phyloP scores from a whole-genome alignment of 2,113 vertebrate species.

The human region DNA sequence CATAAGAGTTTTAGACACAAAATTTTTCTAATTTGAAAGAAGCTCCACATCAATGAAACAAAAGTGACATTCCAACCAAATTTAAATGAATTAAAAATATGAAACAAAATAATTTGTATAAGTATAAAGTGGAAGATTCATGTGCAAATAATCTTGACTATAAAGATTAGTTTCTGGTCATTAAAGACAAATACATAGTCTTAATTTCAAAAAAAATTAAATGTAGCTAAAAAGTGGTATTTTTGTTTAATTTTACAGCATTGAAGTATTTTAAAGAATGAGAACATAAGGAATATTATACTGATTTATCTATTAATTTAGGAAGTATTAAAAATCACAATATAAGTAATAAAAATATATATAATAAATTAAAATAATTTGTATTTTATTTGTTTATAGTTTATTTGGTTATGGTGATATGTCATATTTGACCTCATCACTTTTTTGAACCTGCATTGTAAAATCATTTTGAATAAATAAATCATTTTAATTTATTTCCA shows the following conservation, averaged over 20 bases:
- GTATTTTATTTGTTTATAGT: no score
- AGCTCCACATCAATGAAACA: not conserved
- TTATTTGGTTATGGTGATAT: not conserved
- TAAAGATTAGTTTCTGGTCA: not conserved
- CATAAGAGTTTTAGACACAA: not conserved
- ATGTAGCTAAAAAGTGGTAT: not conserved
- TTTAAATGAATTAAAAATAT: conserved; percentile 20
- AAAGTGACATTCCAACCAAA: not conserved
- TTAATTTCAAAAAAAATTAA: not conserved
- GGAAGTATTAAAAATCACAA: not conserved
- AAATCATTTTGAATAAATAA: not conserved
- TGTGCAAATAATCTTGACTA: not conserved
- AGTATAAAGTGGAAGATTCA: not conserved
- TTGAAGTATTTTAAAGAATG: not conserved
- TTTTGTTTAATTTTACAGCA: not conserved
- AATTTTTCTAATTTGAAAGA: not conserved
- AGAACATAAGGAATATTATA: not conserved
- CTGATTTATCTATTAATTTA: not conserved
- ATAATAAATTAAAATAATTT: not conserved
- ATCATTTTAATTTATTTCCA: not conserved
- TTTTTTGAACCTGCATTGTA: not conserved
- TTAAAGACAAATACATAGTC: not conserved
- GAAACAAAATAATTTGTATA: not conserved
- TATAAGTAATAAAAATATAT: not conserved
- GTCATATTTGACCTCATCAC: not conserved